Evolutionary conservation across 2,888 invertebrate genomes (phyloP).

Genomic region (Ypsolopha scabrella): DNA sequence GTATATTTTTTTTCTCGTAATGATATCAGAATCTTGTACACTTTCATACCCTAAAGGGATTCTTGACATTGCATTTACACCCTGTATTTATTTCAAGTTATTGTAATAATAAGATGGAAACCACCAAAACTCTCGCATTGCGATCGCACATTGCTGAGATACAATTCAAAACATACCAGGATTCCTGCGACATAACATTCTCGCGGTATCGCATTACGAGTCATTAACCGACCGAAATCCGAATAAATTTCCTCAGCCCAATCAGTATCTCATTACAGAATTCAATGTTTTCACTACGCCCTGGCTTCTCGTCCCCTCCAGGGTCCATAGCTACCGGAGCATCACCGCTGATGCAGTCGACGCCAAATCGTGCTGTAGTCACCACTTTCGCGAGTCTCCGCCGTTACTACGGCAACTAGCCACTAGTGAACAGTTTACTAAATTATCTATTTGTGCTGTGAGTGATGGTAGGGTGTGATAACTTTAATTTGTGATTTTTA

Average conservation of each 20-base stretch:
- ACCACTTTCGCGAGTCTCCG: not conserved
- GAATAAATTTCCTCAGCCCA: not conserved
- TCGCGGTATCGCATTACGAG: too few relatives aligned
- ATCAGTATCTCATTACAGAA: not conserved
- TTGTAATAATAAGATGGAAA: too few relatives aligned
- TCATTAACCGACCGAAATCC: too few relatives aligned
- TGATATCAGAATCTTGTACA: too few relatives aligned
- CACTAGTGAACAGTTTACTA: not conserved
- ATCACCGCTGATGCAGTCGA: not conserved
- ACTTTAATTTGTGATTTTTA: constrained; percentile 30
- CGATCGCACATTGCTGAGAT: too few relatives aligned
- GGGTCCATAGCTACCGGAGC: not conserved
- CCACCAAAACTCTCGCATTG: too few relatives aligned
- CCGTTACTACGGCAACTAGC: not conserved
- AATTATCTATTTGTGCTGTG: constrained; percentile 27
- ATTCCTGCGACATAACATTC: too few relatives aligned
- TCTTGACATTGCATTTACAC: too few relatives aligned
- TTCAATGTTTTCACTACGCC: not conserved
- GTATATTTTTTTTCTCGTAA: too few relatives aligned
- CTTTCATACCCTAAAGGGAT: too few relatives aligned
- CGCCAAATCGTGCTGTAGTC: not conserved
- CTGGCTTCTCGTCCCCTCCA: not conserved
- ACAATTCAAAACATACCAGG: too few relatives aligned
- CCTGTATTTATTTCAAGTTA: too few relatives aligned
- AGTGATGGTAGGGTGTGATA: constrained; percentile 49